Evolutionary conservation across 2,797 vertebrate genomes (phyloP).

Genomic region (Coregonus sp.): DNA sequence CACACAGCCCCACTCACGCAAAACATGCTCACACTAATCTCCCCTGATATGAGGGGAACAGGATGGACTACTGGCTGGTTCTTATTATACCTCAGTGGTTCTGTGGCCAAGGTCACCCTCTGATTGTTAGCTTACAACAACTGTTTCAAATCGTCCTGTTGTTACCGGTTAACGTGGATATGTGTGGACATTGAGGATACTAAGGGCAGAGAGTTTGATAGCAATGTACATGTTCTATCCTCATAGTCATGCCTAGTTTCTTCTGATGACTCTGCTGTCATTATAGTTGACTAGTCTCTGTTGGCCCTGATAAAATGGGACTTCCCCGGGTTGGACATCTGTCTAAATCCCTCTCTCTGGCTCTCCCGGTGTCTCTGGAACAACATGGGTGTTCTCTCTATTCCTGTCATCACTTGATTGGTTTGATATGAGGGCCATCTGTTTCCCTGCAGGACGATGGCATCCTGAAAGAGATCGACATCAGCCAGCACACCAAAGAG

Average conservation of each 20-base stretch:
- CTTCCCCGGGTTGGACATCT: constrained; percentile 18
- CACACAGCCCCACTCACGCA: not conserved
- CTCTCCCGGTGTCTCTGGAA: constrained; percentile 23
- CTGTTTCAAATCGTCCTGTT: too few species aligned
- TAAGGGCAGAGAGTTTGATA: not conserved
- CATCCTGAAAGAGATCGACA: constrained; percentile 89
- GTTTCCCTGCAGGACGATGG: constrained; percentile 73
- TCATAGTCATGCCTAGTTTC: not conserved
- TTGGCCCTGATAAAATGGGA: constrained; percentile 18
- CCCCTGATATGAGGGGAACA: not conserved
- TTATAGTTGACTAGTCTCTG: not conserved
- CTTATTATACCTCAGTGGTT: not conserved
- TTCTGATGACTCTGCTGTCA: not conserved
- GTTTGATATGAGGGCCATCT: constrained; percentile 4
- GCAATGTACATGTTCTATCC: not conserved
- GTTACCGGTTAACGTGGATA: not conserved
- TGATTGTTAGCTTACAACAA: too few species aligned
- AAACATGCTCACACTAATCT: not conserved
- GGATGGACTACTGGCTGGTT: constrained; percentile 20
- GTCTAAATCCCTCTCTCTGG: constrained; percentile 41
- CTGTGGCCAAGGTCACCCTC: too few species aligned
- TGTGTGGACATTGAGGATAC: not conserved
- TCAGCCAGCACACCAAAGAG: constrained; percentile 94
- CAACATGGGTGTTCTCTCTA: constrained; percentile 12
- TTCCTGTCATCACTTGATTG: not conserved